These are phyloP conservation scores for Ariolimax columbianus DNA, from an alignment of 2,888 invertebrate genomes.

Conservation along the genomic window DNA sequence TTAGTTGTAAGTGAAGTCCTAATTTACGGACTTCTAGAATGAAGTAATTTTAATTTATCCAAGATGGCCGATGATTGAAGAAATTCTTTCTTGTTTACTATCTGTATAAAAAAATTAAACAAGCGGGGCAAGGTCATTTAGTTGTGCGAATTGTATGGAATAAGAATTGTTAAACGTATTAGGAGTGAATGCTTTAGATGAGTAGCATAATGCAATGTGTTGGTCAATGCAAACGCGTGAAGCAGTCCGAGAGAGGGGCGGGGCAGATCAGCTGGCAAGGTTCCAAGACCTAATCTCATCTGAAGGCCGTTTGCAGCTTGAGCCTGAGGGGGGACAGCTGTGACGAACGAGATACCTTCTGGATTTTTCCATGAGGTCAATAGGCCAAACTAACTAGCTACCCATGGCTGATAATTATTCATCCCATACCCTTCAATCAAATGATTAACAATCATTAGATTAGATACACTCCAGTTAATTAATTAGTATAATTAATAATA, in stretches of 20 bases:
- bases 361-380: slow-evolving; percentile 32
- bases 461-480: too few species aligned
- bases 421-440: too few species aligned
- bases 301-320: background rate
- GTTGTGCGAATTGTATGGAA: background rate
- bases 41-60: slow-evolving; percentile 26
- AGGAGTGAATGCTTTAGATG: background rate
- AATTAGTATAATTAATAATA: too few species aligned
- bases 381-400: background rate
- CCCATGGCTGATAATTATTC: background rate
- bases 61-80: slow-evolving; percentile 38
- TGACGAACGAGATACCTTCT: background rate
- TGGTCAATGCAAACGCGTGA: too few species aligned
- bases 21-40: background rate
- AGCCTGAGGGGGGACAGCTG: slow-evolving; percentile 6
- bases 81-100: background rate
- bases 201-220: background rate
- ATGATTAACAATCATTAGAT: too few species aligned
- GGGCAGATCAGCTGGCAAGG: slow-evolving; percentile 7
- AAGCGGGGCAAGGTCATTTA: background rate
- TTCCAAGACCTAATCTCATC: background rate
- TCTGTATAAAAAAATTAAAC: background rate
- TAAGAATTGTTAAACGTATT: background rate
- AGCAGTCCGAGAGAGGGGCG: background rate
- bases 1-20: background rate